phyloP scores from a whole-genome alignment of 1,140 invertebrate species.

The Agrypnia vestita region DNA sequence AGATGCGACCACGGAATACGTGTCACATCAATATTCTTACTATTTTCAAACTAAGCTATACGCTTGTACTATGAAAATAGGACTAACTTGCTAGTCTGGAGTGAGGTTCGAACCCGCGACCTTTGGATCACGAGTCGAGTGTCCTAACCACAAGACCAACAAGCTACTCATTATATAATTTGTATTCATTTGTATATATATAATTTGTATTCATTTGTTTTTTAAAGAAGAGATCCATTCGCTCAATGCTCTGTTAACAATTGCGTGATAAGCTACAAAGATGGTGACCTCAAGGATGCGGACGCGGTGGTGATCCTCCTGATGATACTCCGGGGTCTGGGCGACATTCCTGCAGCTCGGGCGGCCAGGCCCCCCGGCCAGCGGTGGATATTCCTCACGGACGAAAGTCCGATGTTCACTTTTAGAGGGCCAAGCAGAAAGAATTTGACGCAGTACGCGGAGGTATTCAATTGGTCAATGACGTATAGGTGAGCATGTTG shows the following conservation, averaged over 20 bases:
- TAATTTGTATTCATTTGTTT: no score
- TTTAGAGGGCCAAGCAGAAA: conserved; percentile 65
- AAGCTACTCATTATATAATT: no score
- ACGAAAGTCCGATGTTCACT: conserved; percentile 75
- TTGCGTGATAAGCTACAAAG: conserved; percentile 72
- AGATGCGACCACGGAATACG: no score
- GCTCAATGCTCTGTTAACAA: conserved; percentile 73
- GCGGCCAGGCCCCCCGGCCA: conserved; percentile 67
- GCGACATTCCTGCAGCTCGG: conserved; percentile 72
- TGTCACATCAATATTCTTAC: no score
- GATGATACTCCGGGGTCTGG: no score
- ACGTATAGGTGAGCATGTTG: conserved; percentile 65
- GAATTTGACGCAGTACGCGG: conserved; percentile 68
- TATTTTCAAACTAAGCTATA: no score
- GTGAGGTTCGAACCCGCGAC: no score
- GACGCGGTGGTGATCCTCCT: conserved; percentile 77
- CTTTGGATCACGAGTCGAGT: no score
- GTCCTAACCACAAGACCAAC: no score
- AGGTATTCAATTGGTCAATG: conserved; percentile 77
- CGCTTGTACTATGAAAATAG: no score
- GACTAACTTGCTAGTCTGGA: no score
- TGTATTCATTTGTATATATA: no score
- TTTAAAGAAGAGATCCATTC: conserved; percentile 70
- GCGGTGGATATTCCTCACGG: conserved; percentile 77
- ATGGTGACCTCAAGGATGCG: conserved; percentile 66